phyloP scores from a whole-genome alignment of 1,140 invertebrate genomes.

The Platorchestia sp. region DNA sequence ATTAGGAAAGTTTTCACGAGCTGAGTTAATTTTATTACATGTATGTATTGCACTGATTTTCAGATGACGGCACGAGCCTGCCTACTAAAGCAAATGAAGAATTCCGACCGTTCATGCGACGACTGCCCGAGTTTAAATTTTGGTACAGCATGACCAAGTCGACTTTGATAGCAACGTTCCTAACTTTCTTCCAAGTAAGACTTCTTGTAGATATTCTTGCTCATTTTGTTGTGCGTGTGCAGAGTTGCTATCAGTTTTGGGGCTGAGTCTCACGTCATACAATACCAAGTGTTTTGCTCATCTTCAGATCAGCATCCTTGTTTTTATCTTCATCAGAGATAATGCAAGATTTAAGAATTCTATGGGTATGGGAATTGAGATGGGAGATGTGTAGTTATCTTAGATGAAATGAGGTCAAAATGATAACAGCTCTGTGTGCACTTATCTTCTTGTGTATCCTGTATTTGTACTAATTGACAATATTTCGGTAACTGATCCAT shows the following conservation, averaged over 20 bases:
- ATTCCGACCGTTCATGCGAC: constrained; percentile 97
- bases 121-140: constrained; percentile 99
- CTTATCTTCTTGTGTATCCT: not conserved
- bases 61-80: constrained; percentile 88
- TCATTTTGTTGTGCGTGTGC: not conserved
- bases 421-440: not conserved
- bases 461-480: not conserved
- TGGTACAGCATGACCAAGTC: constrained; percentile 98
- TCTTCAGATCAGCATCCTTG: not conserved
- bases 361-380: not conserved
- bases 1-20: no score
- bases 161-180: constrained; percentile 90
- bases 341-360: not conserved
- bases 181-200: constrained; percentile 92
- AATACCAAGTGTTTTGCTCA: not conserved
- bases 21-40: no score
- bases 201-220: not conserved
- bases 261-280: not conserved
- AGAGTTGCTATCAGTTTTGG: not conserved
- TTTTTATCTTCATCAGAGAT: not conserved
- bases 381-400: no score
- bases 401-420: no score
- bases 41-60: constrained; percentile 21
- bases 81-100: constrained; percentile 96
- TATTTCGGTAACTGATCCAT: not conserved